Base-by-base conservation (phyloP, 2,113 vertebrate species). In the Piprites chloris region DNA sequence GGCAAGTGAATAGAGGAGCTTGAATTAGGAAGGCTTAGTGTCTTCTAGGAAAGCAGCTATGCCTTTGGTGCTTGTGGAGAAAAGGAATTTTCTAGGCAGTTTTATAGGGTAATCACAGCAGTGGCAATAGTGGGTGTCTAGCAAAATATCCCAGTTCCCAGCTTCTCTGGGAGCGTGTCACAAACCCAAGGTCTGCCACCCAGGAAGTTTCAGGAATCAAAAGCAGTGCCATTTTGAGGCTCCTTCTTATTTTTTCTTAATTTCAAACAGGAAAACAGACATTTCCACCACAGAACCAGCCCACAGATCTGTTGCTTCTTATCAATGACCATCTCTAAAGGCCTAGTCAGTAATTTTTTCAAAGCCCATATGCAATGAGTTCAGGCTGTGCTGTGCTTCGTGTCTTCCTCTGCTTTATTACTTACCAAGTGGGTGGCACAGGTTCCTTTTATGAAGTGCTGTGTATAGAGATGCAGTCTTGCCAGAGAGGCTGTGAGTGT, bases 351-450 rank as follows among this genome's bases (percentile, higher is more conserved):
- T 41, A 20, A 14, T 50, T 80, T 63, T 50, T 56, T 24, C 21
- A 46, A 41, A 58, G 37, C 30, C 62, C 27, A 30, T 27, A 27
- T 58, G 24, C 24, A 41, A 3, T 37, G 44, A 56, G 39, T 50
- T 86, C 35, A 41, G 44, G 30, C n/a, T 76, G 21, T 65, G 63
- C 56, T 85, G 33, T 65, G 42, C 30, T 93, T 61, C 61, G 37
- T 50, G 13, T 37, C 44, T 56, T 39, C 52, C 9, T n/a, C 46
- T 12, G 21, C 30, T 79, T 74, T 63, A 12, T 55, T n/a, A 21
- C n/a, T 39, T n/a, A 14, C 6, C 23, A n/a, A 33, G 46, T 9
- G 13, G 9, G 14, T 30, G 44, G 19, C n/a, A n/a, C 0, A 2
- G 24, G 8, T 68, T 56, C 42, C 55, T 50, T 59, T 63, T 23